A percentile compares a stretch with the other conserved stretches of the same genome.
Evolutionary conservation across 2,113 vertebrate species (phyloP).

Genomic region (Tyrannus savana): DNA sequence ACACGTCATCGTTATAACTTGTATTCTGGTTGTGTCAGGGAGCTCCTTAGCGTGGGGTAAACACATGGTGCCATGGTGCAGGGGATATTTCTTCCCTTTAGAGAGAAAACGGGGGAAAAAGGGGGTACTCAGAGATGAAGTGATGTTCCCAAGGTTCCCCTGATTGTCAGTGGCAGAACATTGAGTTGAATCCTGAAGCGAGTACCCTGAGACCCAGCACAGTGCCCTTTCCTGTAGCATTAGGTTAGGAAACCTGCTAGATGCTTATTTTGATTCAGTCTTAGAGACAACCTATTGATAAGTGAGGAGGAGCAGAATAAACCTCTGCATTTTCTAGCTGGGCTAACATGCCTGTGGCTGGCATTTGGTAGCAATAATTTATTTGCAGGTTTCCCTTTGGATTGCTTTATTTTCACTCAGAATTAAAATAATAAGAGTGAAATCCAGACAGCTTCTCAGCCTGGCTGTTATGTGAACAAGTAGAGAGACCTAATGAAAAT

Average conservation of each 20-base stretch:
- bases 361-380: not conserved
- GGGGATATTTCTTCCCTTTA: not conserved
- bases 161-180: not conserved
- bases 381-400: not conserved
- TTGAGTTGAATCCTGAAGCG: not conserved
- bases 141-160: not conserved
- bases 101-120: not conserved
- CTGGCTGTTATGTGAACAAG: not conserved
- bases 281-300: not conserved
- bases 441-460: not conserved
- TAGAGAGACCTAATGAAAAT: not conserved
- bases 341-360: not conserved
- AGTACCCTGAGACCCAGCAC: not conserved
- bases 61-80: fast-evolving
- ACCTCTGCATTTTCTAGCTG: not conserved
- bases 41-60: not conserved
- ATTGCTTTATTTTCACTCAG: not conserved
- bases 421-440: not conserved
- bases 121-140: not conserved
- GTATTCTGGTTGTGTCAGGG: fast-evolving
- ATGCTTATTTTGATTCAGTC: not conserved
- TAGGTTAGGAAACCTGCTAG: not conserved
- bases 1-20: not conserved
- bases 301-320: not conserved
- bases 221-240: not conserved